Evolutionary conservation across 1,140 invertebrate genomes (phyloP), one percentile per base, ranked within the genome.

Genomic region (Neodiprion lecontei): DNA sequence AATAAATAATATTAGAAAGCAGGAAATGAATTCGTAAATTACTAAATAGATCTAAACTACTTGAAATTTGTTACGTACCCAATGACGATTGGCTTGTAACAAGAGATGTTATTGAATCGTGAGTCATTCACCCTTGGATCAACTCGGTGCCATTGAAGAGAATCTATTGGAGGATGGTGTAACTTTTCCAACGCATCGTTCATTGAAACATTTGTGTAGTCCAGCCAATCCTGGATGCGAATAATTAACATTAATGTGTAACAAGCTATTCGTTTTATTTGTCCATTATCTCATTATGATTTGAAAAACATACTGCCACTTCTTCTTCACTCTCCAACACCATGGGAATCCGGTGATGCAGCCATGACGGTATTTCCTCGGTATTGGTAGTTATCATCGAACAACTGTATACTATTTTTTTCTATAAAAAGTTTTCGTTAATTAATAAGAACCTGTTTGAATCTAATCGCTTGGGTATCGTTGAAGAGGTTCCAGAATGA

Each of bases 291-390:
- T 2, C 48, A 40, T 72, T 14, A 72, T 65, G n/a, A 67, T 70
- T 67, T 21, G 67, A 72, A 12, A 53, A 40, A 81, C 85, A 85
- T 85, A 93, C 93, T 77, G 91, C 84, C 77, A 95, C 90, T 86
- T 94, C 91, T 83, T 94, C 88, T 48, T 93, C 91, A 68, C 89
- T 91, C 48, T 92, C 90, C 23, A 96, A 86, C 80, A 96, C 91
- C 48, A 94, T 92, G 72, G 95, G 95, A 91, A 94, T 94, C 82
- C 95, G 90, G 80, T 96, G 91, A 89, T 97, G 95, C 68, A 96
- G 86, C 91, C 92, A 94, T 48, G 90, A 90, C 68, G 96, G 85
- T 12, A 92, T 90, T 28, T 90, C 82, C 73, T 93, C 93, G 2
- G 95, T 92, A 69, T 93, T 92, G 87, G 93, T 94, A 48, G 95